Conservation (phyloP, 2,797 vertebrate genomes). For the Gymnocypris eckloni region DNA sequence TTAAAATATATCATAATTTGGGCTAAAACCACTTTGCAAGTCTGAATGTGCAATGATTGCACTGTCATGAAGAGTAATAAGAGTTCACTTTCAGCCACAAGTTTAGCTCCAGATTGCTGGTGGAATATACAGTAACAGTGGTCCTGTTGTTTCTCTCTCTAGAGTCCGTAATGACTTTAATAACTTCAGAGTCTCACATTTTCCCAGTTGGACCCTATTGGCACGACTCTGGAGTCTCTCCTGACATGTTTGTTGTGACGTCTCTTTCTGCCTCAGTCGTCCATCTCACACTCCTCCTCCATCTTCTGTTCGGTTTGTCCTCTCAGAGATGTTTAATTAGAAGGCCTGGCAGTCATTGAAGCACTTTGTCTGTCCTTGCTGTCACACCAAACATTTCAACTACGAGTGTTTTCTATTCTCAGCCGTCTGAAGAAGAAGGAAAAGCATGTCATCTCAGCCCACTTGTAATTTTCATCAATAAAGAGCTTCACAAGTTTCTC, state of each 20-base stretch:
- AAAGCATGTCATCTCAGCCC: not conserved
- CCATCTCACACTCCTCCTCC: not conserved
- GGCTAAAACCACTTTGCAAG: not conserved
- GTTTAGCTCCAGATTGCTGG: not conserved
- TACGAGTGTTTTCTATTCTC: not conserved
- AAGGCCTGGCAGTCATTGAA: conserved; percentile 20
- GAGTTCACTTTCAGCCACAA: not conserved
- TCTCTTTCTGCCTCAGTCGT: conserved; percentile 15
- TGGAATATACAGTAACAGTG: not conserved
- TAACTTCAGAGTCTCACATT: conserved; percentile 17
- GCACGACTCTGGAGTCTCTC: conserved; percentile 24
- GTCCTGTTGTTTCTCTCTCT: not conserved
- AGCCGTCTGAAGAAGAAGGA: not conserved
- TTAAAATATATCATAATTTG: not conserved
- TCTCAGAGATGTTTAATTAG: conserved; percentile 52
- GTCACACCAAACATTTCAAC: conserved; percentile 5
- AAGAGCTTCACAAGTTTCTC: not conserved
- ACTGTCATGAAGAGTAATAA: not conserved
- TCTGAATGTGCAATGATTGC: not conserved
- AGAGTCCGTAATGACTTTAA: conserved; percentile 33
- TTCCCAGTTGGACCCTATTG: not conserved
- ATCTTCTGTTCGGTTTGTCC: conserved; percentile 5
- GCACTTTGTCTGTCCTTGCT: not conserved
- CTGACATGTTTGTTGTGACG: conserved; percentile 44
- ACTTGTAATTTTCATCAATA: conserved; percentile 9